phyloP scores from a whole-genome alignment of 2,797 vertebrate species.

The Allobates femoralis region DNA sequence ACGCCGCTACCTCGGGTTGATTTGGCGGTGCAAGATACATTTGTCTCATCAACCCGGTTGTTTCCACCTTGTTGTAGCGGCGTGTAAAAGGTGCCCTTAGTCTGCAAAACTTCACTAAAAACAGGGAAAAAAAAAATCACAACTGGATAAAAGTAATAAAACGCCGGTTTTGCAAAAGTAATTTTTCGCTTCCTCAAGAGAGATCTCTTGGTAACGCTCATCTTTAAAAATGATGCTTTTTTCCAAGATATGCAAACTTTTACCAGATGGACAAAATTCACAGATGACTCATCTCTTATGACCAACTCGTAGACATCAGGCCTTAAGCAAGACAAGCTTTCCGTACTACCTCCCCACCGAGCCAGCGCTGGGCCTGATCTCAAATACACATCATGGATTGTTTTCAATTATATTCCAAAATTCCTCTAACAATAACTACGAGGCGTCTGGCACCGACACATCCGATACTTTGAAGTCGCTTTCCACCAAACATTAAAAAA shows the following conservation, averaged over 20 bases:
- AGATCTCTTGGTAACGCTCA: neutral
- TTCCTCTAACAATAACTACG: slow-evolving; percentile 76
- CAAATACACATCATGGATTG: slow-evolving; percentile 72
- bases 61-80: no score
- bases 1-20: no score
- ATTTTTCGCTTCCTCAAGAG: slow-evolving; percentile 5
- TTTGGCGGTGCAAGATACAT: no score
- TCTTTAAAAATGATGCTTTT: slow-evolving; percentile 69
- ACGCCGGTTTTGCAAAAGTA: neutral
- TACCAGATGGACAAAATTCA: slow-evolving; percentile 87
- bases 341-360: slow-evolving; percentile 68
- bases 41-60: no score
- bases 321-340: slow-evolving; percentile 71
- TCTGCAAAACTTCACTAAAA: neutral
- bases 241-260: slow-evolving; percentile 83
- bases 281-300: slow-evolving; percentile 83
- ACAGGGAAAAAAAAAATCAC: neutral
- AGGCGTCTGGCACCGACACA: slow-evolving; percentile 77
- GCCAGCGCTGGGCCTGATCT: slow-evolving; percentile 66
- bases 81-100: no score
- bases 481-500: slow-evolving; percentile 64
- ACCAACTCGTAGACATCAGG: slow-evolving; percentile 83
- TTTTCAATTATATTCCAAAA: slow-evolving; percentile 81
- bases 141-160: neutral
- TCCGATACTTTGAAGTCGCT: slow-evolving; percentile 79